Base-by-base conservation (phyloP, 2,797 vertebrate genomes). In the Crypturellus tataupa region DNA sequence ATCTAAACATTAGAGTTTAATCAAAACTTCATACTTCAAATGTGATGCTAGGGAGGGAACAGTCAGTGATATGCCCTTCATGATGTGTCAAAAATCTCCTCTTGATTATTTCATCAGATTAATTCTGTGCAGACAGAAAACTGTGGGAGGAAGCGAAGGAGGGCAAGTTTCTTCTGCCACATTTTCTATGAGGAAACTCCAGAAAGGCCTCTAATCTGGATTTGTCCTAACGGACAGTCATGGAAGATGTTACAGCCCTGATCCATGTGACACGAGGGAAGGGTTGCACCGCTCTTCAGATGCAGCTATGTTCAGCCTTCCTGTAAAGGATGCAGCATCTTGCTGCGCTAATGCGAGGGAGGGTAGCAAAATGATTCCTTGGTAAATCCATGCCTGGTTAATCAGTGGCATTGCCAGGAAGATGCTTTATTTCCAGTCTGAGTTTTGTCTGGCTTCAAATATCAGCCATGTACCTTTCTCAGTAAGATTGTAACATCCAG, bases 151-250 rank as follows among this genome's bases (percentile, higher is more conserved):
- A 24, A 56, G 21, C 31, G n/a, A 69, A 25, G 42, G 21, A 56
- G 21, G 6, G 3, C 47, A 49, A 11, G 20, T 49, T 49, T 80
- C 5, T 67, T 8, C 21, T 1, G 0, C 47, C 47, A 23, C 0
- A 1, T 65, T 79, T 91, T 56, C 42, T 35, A 64, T 39, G 35
- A 84, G 35, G 23, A 3, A 33, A 5, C 19, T 90, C n/a, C 42
- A 68, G 39, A 53, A 21, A 72, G 27, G 3, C 16, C 15, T 0
- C 31, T n/a, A 10, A 29, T n/a, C 44, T 25, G 24, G 12, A 19
- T 70, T 49, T 55, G 4, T 46, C 33, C 19, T 9, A 5, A 37
- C 33, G 42, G 10, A 68, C 10, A 40, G 62, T 23, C 20, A 2
- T 4, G 6, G 23, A 69, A 13, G 27, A 35, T 7, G 10, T 3